Base-by-base conservation (phyloP, 2,888 invertebrate genomes). In the Epistrophe eligans region DNA sequence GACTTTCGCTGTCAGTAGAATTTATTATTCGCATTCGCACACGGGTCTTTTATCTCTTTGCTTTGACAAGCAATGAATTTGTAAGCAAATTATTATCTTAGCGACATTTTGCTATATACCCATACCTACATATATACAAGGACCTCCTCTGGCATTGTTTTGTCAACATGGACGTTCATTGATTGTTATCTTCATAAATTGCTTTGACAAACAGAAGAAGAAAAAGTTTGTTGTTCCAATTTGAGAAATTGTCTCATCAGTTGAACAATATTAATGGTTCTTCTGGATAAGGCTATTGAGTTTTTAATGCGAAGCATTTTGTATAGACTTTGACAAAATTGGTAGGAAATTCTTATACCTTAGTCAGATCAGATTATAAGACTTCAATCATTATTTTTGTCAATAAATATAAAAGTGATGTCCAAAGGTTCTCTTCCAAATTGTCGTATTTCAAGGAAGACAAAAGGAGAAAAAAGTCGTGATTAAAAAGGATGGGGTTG, bases 51-150 rank as follows among this genome's bases (percentile, higher is more conserved):
- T 58, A 58, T 58, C 58, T 62, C 40, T 62, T 62, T 13, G 40
- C 62, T 43, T 62, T 62, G 62, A 62, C 62, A 62, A 62, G 40
- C 62, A 62, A 62, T 62, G 40, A 62, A 62, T 62, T 62, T 62
- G 40, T 62, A 62, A 62, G 62, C 62, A 62, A 62, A 62, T 62
- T 62, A 62, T 62, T 43, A 43, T 62, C 62, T 43, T 40, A 62
- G 62, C 15, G 62, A 62, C 62, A 62, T 43, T 40, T 8, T 9
- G 5, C 13, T 19, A 17, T 24, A 60, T 48, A n/a, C n/a, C n/a
- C n/a, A 32, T 32, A 32, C 32, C 0, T 35, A 8, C 0, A 35
- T 35, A 9, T 8, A 35, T 9, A 35, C 35, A 35, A 55, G 55
- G 62, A 43, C 62, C 62, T 40, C 62, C 62, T 40, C 1, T 24